These are phyloP conservation scores for Capitulum mitella DNA, from an alignment of 2,888 invertebrate species.

Conservation along the genomic window DNA sequence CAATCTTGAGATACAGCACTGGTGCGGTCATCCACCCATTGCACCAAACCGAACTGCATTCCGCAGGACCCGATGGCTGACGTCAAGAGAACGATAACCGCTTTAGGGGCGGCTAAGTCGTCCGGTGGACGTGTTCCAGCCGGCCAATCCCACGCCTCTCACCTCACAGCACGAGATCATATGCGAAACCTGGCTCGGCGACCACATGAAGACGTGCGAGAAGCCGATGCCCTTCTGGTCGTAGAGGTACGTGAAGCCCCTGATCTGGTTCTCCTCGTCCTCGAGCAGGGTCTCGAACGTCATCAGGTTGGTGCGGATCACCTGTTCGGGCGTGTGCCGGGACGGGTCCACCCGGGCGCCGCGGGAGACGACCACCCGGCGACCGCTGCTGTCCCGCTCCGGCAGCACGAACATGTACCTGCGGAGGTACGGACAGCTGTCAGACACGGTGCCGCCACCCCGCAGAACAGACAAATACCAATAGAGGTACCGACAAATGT, in stretches of 20 bases:
- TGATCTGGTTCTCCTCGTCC: constrained; percentile 69
- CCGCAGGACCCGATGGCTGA: too few species aligned
- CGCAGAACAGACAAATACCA: too few species aligned
- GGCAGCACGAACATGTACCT: constrained; percentile 73
- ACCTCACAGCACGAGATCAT: constrained; percentile 38
- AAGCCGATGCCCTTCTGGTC: constrained; percentile 68
- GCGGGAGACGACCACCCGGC: constrained; percentile 51
- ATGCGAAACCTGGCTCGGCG: constrained; percentile 55
- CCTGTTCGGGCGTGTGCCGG: constrained; percentile 65
- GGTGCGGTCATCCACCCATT: too few species aligned
- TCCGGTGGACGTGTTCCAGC: too few species aligned
- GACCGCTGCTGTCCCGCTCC: constrained; percentile 62
- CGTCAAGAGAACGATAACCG: too few species aligned
- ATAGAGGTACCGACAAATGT: too few species aligned
- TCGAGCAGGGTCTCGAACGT: constrained; percentile 72
- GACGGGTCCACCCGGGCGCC: constrained; percentile 66
- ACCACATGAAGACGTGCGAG: constrained; percentile 66
- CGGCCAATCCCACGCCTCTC: too few species aligned
- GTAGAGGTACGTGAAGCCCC: constrained; percentile 65
- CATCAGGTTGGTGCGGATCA: constrained; percentile 67
- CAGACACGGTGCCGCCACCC: background rate
- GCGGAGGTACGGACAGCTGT: constrained; percentile 38
- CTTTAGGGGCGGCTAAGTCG: too few species aligned
- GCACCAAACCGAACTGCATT: too few species aligned
- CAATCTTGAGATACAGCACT: too few species aligned